Evolutionary conservation across 2,113 vertebrate genomes (phyloP), one percentile per base, ranked within the genome.

Genomic region (Leucoraja erinaceus): DNA sequence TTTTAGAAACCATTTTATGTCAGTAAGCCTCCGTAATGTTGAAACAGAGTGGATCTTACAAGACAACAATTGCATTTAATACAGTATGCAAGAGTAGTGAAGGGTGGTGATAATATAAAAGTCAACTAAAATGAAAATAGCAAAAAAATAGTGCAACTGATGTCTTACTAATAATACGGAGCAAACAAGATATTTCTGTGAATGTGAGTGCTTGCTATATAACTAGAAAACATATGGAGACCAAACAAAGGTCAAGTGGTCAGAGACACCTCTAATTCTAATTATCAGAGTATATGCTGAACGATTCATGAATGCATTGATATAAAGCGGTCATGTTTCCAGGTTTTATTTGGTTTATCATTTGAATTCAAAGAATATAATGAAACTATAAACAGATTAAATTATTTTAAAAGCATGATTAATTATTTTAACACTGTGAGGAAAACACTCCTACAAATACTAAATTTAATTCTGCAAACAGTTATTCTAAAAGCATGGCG

Each of bases 91-190:
- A 63, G 83, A 61, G 31, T 31, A 59, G 59, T 5, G 1, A 1
- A n/a, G n/a, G 11, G 61, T 14, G 61, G 5, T 0, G 61, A 63
- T 63, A 31, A 31, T 4, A 63, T n/a, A 33, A 14, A 88, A 88
- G 5, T 66, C 59, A 66, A 31, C 31, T 63, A n/a, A 59, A 61
- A 88, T 14, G 14, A 14, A 66, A 63, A 6, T 11, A 31, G 63
- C 12, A 16, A 16, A 63, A 63, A 63, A 11, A n/a, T 75, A 72
- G 76, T 77, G 76, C 10, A 33, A 76, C 75, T 76, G 75, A 38
- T 76, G 76, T 78, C 33, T 78, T 78, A 78, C 81, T 86, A 25
- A n/a, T 86, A 61, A 61, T n/a, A 86, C 56, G n/a, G 14, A 63
- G 59, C 6, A 61, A 31, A 4, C 5, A 66, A 88, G 63, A 33